Evolutionary conservation across 2,113 vertebrate genomes (phyloP).

Genomic region (Tylochromis polylepis): DNA sequence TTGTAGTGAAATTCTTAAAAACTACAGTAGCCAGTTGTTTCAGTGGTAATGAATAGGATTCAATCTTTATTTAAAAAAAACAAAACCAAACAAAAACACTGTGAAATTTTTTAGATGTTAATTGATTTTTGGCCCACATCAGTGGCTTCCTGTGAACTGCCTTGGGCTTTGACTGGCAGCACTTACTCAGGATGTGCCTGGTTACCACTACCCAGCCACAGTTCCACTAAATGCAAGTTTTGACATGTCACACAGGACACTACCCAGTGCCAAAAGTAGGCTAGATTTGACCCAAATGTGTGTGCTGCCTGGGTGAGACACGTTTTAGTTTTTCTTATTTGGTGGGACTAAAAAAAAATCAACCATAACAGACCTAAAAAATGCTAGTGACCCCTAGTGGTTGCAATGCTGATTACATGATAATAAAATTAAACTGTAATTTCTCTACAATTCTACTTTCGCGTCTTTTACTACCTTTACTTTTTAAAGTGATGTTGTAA

Average conservation of each 20-base stretch:
- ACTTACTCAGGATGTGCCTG: not conserved
- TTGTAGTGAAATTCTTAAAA: not conserved
- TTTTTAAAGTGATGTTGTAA: not conserved
- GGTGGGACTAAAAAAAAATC: not conserved
- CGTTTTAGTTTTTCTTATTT: not conserved
- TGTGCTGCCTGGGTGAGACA: not conserved
- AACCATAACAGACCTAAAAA: not conserved
- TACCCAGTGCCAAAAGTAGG: not conserved
- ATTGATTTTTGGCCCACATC: not conserved
- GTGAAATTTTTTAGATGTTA: not conserved
- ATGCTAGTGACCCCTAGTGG: not conserved
- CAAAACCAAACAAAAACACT: not conserved
- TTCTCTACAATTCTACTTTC: not conserved
- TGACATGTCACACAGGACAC: rapidly evolving
- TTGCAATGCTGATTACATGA: not conserved
- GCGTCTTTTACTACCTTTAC: not conserved
- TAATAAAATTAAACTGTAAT: rapidly evolving
- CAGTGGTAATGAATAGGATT: not conserved
- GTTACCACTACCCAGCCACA: not conserved
- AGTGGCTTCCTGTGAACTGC: not conserved
- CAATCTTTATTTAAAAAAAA: not conserved
- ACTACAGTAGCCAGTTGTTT: not conserved
- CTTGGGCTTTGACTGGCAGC: not conserved
- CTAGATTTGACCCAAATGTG: not conserved
- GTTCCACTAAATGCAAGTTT: not conserved